Base-by-base conservation (phyloP, 2,113 vertebrate genomes). In the Morone saxatilis region DNA sequence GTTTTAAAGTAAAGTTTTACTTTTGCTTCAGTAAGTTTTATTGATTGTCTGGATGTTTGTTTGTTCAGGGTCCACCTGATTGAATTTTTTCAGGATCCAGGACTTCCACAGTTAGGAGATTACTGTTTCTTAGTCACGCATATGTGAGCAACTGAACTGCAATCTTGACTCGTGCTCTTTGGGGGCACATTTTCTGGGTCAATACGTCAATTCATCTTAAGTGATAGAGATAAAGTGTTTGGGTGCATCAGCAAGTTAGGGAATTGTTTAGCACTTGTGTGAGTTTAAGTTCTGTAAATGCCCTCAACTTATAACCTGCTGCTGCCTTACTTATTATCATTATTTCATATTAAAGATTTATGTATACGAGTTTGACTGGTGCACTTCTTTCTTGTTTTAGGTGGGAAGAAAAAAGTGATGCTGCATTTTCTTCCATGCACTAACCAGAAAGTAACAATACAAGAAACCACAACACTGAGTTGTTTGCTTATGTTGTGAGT, bases 41-140 rank as follows among this genome's bases (percentile, higher is more conserved):
- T 77, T 74, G 62, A 73, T 70, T 54, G 25, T 75, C 59, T 78
- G 54, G 9, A 60, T 20, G 54, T 57, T 82, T 78, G 47, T 80
- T 68, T 83, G 63, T 19, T 80, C 82, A 86, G 84, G 80, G 78
- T 87, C 75, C 41, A 70, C 41, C 77, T 76, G 14, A 72, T 54
- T 81, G 56, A 62, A 75, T 78, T 86, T 78, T 31, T 81, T 74
- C 8, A 81, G 60, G 60, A 76, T 61, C 16, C 53, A 31, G 40
- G 38, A 78, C 13, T 80, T 73, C 72, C 51, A 59, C 75, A 53
- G 36, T 43, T 16, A 12, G 38, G 54, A 12, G 45, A 69, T 68
- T 76, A 47, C 7, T 1, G 2, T 70, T 82, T 78, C 10, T 68
- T 9, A n/a, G 25, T 80, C 66, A 68, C 1, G n/a, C 25, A 71